phyloP scores from a whole-genome alignment of 2,888 invertebrate species.

The Folsomia manolachei region DNA sequence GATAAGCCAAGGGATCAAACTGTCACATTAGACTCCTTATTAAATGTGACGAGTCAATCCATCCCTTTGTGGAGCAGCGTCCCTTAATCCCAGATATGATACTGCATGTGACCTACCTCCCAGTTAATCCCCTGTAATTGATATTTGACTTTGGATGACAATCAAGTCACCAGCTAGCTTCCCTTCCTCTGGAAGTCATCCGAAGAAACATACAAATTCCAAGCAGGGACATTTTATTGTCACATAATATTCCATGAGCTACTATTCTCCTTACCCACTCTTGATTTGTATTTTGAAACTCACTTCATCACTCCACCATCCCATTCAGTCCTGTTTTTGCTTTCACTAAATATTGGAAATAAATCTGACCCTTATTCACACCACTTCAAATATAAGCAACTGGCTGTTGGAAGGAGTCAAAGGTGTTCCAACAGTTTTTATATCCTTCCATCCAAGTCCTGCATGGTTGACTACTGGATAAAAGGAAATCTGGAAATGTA shows the following conservation, averaged over 20 bases:
- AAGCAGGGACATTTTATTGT: no score
- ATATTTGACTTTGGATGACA: constrained; percentile 20
- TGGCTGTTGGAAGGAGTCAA: neutral
- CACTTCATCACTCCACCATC: no score
- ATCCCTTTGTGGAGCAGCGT: constrained; percentile 9
- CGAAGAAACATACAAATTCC: no score
- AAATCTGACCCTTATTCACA: no score
- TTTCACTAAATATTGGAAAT: neutral
- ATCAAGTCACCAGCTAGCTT: neutral
- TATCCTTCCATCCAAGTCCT: neutral
- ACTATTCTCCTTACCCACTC: no score
- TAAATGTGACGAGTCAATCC: constrained; percentile 35
- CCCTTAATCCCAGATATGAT: neutral
- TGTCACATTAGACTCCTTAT: constrained; percentile 46
- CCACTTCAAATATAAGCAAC: neutral
- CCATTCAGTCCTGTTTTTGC: no score
- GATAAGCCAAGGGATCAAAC: constrained; percentile 35
- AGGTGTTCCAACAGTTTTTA: neutral
- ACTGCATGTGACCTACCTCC: neutral
- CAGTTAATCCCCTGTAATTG: constrained; percentile 21
- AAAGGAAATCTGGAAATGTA: neutral
- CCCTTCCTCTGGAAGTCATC: no score
- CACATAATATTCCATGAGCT: no score
- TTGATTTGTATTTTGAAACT: no score
- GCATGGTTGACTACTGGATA: neutral